A percentile compares a stretch with the other conserved stretches of the same genome.
phyloP scores from a whole-genome alignment of 2,888 invertebrate genomes.

The Oscheius sp. region DNA sequence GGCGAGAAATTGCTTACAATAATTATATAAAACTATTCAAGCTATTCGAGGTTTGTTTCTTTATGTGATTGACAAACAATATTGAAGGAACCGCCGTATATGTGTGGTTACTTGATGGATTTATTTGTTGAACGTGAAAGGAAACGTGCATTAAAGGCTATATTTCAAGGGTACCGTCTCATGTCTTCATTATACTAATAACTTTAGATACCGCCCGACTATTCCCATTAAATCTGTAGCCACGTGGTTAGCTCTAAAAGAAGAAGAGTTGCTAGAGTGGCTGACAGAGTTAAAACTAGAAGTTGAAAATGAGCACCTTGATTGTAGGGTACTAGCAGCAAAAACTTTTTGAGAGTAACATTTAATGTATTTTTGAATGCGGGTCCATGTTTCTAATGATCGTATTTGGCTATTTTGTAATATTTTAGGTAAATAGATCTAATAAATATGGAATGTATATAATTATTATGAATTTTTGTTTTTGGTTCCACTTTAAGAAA shows the following conservation, averaged over 20 bases:
- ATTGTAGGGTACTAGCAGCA: slow-evolving; percentile 34
- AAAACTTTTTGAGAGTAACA: slow-evolving; percentile 30
- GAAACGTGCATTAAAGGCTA: slow-evolving; percentile 86
- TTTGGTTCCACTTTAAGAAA: too few relatives aligned
- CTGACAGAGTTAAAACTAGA: slow-evolving; percentile 78
- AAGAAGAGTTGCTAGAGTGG: slow-evolving; percentile 85
- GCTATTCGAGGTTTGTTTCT: slow-evolving; percentile 76
- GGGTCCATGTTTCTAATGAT: too few relatives aligned
- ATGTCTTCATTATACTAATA: not conserved
- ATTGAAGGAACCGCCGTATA: slow-evolving; percentile 88
- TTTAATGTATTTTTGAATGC: too few relatives aligned
- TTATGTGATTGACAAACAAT: not conserved
- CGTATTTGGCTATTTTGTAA: too few relatives aligned
- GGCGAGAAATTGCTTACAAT: slow-evolving; percentile 90
- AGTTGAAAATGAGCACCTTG: slow-evolving; percentile 32
- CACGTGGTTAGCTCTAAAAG: slow-evolving; percentile 87
- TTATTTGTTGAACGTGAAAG: slow-evolving; percentile 96
- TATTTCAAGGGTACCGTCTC: slow-evolving; percentile 92
- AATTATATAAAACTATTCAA: slow-evolving; percentile 92
- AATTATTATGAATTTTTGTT: too few relatives aligned
- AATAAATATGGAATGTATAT: too few relatives aligned
- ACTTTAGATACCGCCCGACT: slow-evolving; percentile 80
- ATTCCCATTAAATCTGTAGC: slow-evolving; percentile 86
- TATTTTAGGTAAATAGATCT: too few relatives aligned
- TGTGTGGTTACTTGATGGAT: slow-evolving; percentile 95